phyloP scores from a whole-genome alignment of 1,140 invertebrate genomes.

The Zaprionus davidi region DNA sequence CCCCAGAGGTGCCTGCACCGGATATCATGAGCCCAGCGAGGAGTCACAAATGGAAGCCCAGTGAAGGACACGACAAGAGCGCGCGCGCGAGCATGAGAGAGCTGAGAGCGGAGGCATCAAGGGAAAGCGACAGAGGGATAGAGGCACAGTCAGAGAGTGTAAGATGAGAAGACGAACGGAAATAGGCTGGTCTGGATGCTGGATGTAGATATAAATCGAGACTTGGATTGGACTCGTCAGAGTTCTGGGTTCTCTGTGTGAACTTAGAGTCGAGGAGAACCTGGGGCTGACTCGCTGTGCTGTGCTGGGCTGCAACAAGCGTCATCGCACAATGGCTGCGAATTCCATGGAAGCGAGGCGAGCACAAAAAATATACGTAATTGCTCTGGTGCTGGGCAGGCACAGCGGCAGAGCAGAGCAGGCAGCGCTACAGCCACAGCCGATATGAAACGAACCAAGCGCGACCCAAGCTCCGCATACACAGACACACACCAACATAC shows the following conservation, averaged over 20 bases:
- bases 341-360: slow-evolving; percentile 50
- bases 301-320: slow-evolving; percentile 3
- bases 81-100: slow-evolving; percentile 42
- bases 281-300: not conserved
- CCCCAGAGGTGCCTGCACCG: slow-evolving; percentile 55
- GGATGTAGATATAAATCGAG: slow-evolving; percentile 35
- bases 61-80: slow-evolving; percentile 50
- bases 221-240: slow-evolving; percentile 12
- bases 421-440: slow-evolving; percentile 4
- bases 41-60: slow-evolving; percentile 45
- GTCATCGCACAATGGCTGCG: slow-evolving; percentile 23
- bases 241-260: slow-evolving; percentile 2
- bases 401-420: slow-evolving; percentile 31
- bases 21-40: slow-evolving; percentile 51
- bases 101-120: slow-evolving; percentile 6
- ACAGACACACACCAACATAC: not conserved
- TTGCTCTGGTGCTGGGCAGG: slow-evolving; percentile 54
- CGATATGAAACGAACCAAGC: slow-evolving; percentile 52
- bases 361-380: slow-evolving; percentile 55
- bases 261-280: slow-evolving; percentile 4
- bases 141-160: not conserved
- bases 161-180: slow-evolving; percentile 34
- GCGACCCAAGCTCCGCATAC: slow-evolving; percentile 46
- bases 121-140: not conserved
- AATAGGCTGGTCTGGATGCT: slow-evolving; percentile 38